Evolutionary conservation across 2,888 invertebrate species (phyloP).

Genomic region (Leptinotarsa haldemani): DNA sequence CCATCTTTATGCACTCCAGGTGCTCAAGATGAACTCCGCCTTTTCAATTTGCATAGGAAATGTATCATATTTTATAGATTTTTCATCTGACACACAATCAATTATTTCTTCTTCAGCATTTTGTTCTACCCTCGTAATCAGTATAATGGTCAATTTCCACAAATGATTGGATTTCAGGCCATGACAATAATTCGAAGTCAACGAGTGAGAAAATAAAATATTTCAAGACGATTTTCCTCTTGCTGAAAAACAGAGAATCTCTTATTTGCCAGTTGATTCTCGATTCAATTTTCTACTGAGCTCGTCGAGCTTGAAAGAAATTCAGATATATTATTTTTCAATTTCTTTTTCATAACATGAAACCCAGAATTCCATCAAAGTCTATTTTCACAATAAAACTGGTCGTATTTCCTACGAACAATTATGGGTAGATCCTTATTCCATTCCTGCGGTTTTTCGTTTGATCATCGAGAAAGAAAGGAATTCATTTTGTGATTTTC

Average conservation of each 20-base stretch:
- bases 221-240: not conserved
- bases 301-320: conserved; percentile 1
- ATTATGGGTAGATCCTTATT: too few relatives aligned
- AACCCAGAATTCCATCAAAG: not conserved
- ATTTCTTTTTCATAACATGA: not conserved
- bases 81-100: too few relatives aligned
- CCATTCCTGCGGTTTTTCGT: too few relatives aligned
- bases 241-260: not conserved
- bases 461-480: too few relatives aligned
- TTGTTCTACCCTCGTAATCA: not conserved
- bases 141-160: not conserved
- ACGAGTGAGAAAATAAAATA: not conserved
- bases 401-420: too few relatives aligned
- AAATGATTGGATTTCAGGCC: not conserved
- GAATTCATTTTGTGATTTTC: too few relatives aligned
- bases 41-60: too few relatives aligned
- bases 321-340: conserved; percentile 6
- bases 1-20: too few relatives aligned
- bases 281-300: conserved; percentile 6
- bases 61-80: too few relatives aligned
- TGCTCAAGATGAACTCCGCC: too few relatives aligned
- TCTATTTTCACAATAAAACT: too few relatives aligned
- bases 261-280: conserved; percentile 3
- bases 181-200: not conserved
- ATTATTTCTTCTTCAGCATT: too few relatives aligned